Evolutionary conservation across 1,140 invertebrate genomes (phyloP), one percentile per base, ranked within the genome.

Genomic region (Drosophila pseudoobscura): DNA sequence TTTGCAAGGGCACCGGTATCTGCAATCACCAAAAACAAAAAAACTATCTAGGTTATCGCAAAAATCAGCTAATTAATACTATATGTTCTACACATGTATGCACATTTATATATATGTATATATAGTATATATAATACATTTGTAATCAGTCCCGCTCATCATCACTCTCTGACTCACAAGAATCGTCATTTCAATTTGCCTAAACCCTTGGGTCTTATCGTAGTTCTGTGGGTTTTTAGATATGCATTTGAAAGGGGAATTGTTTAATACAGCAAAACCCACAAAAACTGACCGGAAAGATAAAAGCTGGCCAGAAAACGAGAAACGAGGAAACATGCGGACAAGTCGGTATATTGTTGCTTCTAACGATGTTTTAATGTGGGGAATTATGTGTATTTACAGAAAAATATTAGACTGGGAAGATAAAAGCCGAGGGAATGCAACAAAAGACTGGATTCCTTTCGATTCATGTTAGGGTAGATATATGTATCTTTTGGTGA

Each of bases 1-100:
- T 97, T 35, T 94, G 94, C 51, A 94, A 93, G 2, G 96, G 96
- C 64, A 96, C 94, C 1, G 93, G 79, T 75, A 97, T 94, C 95
- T 96, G 57, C 35, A 58, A 56, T 47, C 1, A 41, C 3, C 5
- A 44, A 56, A 45, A 2, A 17, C 17, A 17, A 22, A 26, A 24
- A 39, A 35, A 4, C 9, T 24, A 11, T 35, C 31, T 31, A 8
- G 3, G 17, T 43, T 50, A 45, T 59, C 55, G 26, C 29, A 11
- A 35, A 11, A 9, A 17, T 17, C 15, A 39, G 15, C 43, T 49
- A 43, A 13, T 45, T 45, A 24, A 46, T 20, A 3, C 11, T 39
- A 39, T 13, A 39, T 13, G n/a, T 51, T 49, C 24, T 35, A 20
- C 20, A 20, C 20, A 20, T 20, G 2, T 20, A 20, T 20, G 20